Conservation (phyloP, 2,797 vertebrate species). For the Enteromius fasciolatus region DNA sequence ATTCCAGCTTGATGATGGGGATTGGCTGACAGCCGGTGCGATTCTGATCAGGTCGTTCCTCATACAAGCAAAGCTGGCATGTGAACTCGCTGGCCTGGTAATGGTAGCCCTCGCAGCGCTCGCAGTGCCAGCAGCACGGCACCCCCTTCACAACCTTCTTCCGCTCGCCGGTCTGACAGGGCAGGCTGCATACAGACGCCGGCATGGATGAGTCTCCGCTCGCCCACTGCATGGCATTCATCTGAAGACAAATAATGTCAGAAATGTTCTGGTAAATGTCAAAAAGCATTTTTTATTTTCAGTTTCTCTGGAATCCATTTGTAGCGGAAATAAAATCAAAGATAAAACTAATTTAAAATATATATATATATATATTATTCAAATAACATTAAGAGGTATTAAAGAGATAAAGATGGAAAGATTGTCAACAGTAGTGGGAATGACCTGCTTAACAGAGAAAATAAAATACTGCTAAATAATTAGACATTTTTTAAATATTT, state of each 20-base stretch:
- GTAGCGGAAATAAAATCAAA: not conserved
- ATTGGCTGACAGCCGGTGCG: constrained; percentile 90
- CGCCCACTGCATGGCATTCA: constrained; percentile 90
- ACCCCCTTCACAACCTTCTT: constrained; percentile 96
- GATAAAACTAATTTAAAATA: not conserved
- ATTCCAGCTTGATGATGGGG: constrained; percentile 92
- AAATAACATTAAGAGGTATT: not conserved
- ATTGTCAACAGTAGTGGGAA: not conserved
- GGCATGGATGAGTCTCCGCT: constrained; percentile 77
- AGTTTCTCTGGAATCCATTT: not conserved
- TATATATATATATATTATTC: not conserved
- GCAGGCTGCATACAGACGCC: constrained; percentile 89
- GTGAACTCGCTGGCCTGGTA: constrained; percentile 88
- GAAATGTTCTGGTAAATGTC: constrained; percentile 17
- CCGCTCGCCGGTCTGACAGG: constrained; percentile 88
- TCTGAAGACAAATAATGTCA: constrained; percentile 69
- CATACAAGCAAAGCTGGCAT: constrained; percentile 91
- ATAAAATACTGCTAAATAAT: not conserved
- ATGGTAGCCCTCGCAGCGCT: constrained; percentile 92
- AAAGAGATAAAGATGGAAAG: not conserved
- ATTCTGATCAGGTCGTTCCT: constrained; percentile 87
- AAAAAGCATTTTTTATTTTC: not conserved
- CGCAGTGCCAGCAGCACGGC: constrained; percentile 96
- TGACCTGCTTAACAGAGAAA: not conserved
- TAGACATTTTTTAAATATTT: not conserved